Base-by-base conservation (phyloP, 2,797 vertebrate species). In the Coracias cyanogaster region DNA sequence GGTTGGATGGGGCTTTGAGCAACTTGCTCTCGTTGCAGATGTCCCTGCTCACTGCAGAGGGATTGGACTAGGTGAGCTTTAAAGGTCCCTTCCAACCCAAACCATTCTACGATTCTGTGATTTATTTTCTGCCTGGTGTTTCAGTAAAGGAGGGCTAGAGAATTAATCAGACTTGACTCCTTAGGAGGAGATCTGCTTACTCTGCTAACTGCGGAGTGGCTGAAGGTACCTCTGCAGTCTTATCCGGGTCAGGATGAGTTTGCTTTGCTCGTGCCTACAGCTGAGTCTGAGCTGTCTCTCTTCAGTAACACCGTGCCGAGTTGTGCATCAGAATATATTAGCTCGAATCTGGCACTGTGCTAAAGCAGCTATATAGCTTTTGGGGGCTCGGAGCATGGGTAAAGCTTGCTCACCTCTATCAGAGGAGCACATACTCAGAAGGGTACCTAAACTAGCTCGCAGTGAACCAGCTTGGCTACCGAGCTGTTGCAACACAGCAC, bases 41-140 rank as follows among this genome's bases (percentile, higher is more conserved):
- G 55, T 24, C 33, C 14, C n/a, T 58, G n/a, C n/a, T 57, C 20
- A 33, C 12, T 57, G 55, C 55, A 58, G 55, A 13, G 33, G 15
- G 9, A n/a, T 35, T 35, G 22, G 55, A 58, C n/a, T 35, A 58
- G 33, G 24, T 35, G 55, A 35, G n/a, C 55, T 58, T 58, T 24
- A 58, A 58, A 58, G 55, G 22, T 58, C 22, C 55, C 55, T 58
- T 58, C n/a, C 55, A 35, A 58, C n/a, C n/a, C 14, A 58, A 33
- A 24, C 21, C 22, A 35, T 35, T 35, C 55, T 58, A n/a, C n/a
- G 55, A 58, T 35, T 35, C 55, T 58, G n/a, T 55, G 55, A 58
- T 58, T 66, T 51, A 8, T 94, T 91, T 95, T 90, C 57, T 69
- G 28, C n/a, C 37, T 37, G 22, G 20, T 31, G 76, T 88, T 86